phyloP scores from a whole-genome alignment of 2,113 vertebrate genomes.

The Chionis minor region DNA sequence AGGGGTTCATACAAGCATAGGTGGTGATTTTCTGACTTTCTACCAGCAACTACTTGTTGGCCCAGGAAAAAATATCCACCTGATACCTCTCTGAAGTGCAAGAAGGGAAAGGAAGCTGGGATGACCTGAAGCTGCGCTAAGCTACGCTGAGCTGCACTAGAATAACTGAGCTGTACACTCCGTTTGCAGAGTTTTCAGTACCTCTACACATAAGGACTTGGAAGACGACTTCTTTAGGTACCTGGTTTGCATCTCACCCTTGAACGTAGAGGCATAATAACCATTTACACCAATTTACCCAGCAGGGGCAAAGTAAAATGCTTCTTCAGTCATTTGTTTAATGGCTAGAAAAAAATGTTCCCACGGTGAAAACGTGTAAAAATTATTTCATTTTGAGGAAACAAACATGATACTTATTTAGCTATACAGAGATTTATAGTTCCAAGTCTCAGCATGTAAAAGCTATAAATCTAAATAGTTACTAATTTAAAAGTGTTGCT shows the following conservation, averaged over 20 bases:
- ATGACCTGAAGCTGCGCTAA: neutral
- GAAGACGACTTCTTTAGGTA: neutral
- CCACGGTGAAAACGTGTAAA: neutral
- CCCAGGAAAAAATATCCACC: neutral
- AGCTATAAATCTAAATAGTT: neutral
- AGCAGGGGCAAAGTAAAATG: neutral
- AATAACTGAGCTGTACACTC: neutral
- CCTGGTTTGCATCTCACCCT: neutral
- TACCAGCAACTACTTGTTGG: neutral
- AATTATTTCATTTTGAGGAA: neutral
- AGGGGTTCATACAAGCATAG: neutral
- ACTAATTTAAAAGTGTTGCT: constrained; percentile 13
- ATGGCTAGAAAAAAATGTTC: neutral
- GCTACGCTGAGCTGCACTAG: neutral
- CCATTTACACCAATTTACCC: neutral
- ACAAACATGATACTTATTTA: neutral
- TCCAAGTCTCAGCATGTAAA: neutral
- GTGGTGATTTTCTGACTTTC: neutral
- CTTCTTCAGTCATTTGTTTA: neutral
- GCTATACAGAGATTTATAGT: neutral
- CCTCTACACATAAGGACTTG: neutral
- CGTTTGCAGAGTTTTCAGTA: neutral
- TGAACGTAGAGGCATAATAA: neutral
- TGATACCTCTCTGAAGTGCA: neutral
- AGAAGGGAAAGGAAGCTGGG: neutral